Base-by-base conservation (phyloP, 2,888 invertebrate species). In the Leptopilina syphax region DNA sequence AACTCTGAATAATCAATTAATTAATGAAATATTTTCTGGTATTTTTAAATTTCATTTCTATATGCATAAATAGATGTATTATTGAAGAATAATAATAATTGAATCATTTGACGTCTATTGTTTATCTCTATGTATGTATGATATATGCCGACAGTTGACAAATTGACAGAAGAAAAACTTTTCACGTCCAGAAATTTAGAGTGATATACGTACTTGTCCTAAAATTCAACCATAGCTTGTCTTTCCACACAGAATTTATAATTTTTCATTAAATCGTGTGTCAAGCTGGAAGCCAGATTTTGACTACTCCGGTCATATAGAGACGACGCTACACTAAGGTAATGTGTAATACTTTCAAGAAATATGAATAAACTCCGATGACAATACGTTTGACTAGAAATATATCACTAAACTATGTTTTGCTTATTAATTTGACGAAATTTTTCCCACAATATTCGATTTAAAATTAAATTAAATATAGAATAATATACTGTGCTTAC, bases 401-500 rank as follows among this genome's bases (percentile, higher is more conserved):
- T 57, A 34, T 76, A 66, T 3, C 76, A 67, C 68, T 41, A 34
- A 63, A 44, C 18, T 76, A 79, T 66, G 13, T 76, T 65, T 67
- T 70, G 67, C 13, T 80, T 50, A 54, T 9, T 41, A 63, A 70
- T 66, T 50, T 57, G 50, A 77, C 27, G 0, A 27, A 12, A 10
- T 73, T 68, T 65, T 18, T 78, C n/a, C 24, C 76, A 80, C 77
- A 82, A 80, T 80, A 79, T 27, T 76, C 63, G 24, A 57, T 66
- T 27, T 82, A 84, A 83, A 84, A 79, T 13, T n/a, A n/a, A 68
- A 68, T 80, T 79, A 78, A 80, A 70, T 77, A 88, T 86, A 87
- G 88, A 88, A 84, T 87, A 88, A 88, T 87, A 88, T n/a, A 24
- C 18, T 24, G 63, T 89, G 90, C 93, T 93, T 92, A 93, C 93